Evolutionary conservation across 2,113 vertebrate genomes (phyloP).

Genomic region (Rissa tridactyla): DNA sequence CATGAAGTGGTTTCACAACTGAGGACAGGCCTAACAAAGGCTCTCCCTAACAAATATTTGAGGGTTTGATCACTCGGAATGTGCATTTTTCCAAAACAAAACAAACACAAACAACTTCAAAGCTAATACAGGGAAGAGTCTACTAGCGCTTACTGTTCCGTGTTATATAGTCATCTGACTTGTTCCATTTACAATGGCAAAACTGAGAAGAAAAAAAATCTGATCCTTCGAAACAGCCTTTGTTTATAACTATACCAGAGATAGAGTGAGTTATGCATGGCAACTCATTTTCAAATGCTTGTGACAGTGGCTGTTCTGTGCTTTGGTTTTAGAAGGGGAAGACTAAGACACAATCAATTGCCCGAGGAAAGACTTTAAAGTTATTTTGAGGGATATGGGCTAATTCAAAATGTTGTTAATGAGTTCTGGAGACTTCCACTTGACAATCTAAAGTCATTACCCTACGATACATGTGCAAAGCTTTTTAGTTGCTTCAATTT

Average conservation of each 20-base stretch:
- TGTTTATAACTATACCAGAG: neutral
- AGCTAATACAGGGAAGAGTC: neutral
- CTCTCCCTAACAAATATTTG: neutral
- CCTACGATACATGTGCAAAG: neutral
- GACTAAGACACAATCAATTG: neutral
- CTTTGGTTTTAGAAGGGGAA: neutral
- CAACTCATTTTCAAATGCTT: neutral
- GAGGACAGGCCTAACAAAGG: neutral
- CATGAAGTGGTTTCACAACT: neutral
- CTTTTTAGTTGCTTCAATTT: neutral
- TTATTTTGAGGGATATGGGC: neutral
- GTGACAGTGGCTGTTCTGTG: neutral
- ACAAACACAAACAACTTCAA: neutral
- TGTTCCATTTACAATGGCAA: neutral
- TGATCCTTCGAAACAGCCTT: neutral
- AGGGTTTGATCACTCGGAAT: neutral
- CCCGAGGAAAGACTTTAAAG: neutral
- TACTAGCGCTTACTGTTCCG: neutral
- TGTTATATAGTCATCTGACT: neutral
- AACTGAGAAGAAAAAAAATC: neutral
- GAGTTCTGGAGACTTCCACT: neutral
- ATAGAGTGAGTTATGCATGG: neutral
- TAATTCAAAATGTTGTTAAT: neutral
- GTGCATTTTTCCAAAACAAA: neutral
- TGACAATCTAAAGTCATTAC: neutral